Evolutionary conservation across 2,113 vertebrate genomes (phyloP).

Genomic region (Chaetodon auriga): DNA sequence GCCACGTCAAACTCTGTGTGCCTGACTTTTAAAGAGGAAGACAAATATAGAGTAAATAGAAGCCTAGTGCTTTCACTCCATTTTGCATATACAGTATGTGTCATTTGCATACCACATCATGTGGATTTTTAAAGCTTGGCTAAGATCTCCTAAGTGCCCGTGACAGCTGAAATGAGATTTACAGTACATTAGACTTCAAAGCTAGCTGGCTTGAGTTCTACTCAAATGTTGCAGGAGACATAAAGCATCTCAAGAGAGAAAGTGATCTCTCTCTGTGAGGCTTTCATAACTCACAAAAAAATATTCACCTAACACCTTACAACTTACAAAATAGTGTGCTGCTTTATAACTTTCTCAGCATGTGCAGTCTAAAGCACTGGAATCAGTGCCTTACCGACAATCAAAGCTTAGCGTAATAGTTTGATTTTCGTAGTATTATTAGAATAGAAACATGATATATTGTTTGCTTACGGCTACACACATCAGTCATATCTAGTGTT

Average conservation of each 20-base stretch:
- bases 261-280: not conserved
- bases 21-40: not conserved
- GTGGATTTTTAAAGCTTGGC: not conserved
- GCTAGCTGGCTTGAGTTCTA: constrained; percentile 13
- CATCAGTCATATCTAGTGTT: not conserved
- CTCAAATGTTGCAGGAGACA: not conserved
- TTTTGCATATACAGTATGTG: not conserved
- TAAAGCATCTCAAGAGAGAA: not conserved
- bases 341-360: not conserved
- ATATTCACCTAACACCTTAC: not conserved
- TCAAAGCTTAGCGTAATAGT: not conserved
- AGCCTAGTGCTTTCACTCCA: not conserved
- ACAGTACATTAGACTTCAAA: constrained; percentile 17
- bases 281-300: not conserved
- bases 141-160: not conserved
- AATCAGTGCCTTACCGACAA: not conserved
- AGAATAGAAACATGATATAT: not conserved
- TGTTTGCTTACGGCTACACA: too few relatives aligned
- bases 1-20: not conserved
- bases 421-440: not conserved
- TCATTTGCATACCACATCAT: not conserved
- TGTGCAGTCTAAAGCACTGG: not conserved
- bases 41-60: not conserved
- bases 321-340: not conserved
- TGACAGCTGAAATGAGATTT: constrained; percentile 20